Conservation (phyloP, 2,888 invertebrate genomes). For the Brachynemurus nebulosus region DNA sequence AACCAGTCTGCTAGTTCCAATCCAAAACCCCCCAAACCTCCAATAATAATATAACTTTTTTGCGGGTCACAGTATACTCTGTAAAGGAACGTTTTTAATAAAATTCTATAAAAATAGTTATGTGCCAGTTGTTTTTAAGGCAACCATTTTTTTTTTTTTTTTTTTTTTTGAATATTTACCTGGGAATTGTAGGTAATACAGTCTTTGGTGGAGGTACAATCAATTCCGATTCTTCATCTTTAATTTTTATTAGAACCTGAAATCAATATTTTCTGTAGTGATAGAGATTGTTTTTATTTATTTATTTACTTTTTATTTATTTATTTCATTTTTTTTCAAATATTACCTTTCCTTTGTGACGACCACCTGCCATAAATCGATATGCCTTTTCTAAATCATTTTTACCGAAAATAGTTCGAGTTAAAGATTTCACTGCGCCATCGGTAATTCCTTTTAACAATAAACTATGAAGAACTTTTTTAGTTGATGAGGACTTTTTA, state of each 20-base stretch:
- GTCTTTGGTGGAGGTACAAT: slow-evolving; percentile 25
- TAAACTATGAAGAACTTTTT: slow-evolving; percentile 37
- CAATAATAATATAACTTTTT: slow-evolving; percentile 30
- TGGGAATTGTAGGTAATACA: slow-evolving; percentile 31
- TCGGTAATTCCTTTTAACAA: slow-evolving; percentile 43
- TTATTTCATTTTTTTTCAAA: no score
- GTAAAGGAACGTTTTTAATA: no score
- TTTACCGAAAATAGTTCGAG: slow-evolving; percentile 41
- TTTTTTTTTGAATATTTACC: slow-evolving; percentile 23
- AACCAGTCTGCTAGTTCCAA: slow-evolving; percentile 46
- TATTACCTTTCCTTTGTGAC: slow-evolving; percentile 63
- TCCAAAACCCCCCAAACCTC: slow-evolving; percentile 51
- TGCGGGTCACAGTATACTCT: slow-evolving; percentile 10
- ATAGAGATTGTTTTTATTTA: no score
- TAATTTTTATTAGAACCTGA: slow-evolving; percentile 32
- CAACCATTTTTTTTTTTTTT: no score
- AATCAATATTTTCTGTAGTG: no score
- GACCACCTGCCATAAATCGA: slow-evolving; percentile 47
- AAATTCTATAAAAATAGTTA: no score
- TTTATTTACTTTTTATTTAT: no score
- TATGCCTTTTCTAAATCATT: slow-evolving; percentile 49
- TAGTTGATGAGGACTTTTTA: slow-evolving; percentile 37
- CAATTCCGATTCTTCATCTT: slow-evolving; percentile 26
- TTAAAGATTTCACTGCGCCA: slow-evolving; percentile 50
- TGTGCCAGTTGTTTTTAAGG: no score